Conservation (phyloP, 2,113 vertebrate species). For the Alethe diademata region DNA sequence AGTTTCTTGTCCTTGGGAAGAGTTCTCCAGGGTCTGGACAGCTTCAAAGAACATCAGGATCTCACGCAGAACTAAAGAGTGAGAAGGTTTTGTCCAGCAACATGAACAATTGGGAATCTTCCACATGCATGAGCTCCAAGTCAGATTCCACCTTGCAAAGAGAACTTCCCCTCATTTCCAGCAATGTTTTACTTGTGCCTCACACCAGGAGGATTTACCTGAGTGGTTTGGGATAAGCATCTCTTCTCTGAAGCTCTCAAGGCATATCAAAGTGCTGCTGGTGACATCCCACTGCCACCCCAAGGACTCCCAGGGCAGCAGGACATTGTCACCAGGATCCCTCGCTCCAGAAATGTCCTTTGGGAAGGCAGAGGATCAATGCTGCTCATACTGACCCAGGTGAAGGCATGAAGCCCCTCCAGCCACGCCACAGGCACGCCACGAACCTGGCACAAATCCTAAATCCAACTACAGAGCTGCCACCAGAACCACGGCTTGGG, state of each 20-base stretch:
- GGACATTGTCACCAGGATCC: slow-evolving; percentile 4
- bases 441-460: slow-evolving; percentile 1
- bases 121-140: not conserved
- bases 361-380: not conserved
- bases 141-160: not conserved
- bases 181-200: not conserved
- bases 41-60: not conserved
- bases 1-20: not conserved
- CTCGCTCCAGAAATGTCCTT: slow-evolving; percentile 30
- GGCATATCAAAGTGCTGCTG: slow-evolving; percentile 2
- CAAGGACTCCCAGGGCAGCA: not conserved
- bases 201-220: not conserved
- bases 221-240: not conserved
- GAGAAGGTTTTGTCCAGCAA: not conserved
- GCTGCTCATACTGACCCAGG: slow-evolving; percentile 2
- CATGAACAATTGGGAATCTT: not conserved
- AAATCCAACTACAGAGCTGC: not conserved
- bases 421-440: not conserved
- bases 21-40: not conserved
- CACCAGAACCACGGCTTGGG: not conserved
- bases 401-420: slow-evolving; percentile 24
- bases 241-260: slow-evolving; percentile 34
- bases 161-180: not conserved
- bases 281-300: slow-evolving; percentile 3
- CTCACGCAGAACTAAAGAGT: not conserved